These are phyloP conservation scores for Diogma glabrata DNA, from an alignment of 2,888 invertebrate species.

Conservation along the genomic window DNA sequence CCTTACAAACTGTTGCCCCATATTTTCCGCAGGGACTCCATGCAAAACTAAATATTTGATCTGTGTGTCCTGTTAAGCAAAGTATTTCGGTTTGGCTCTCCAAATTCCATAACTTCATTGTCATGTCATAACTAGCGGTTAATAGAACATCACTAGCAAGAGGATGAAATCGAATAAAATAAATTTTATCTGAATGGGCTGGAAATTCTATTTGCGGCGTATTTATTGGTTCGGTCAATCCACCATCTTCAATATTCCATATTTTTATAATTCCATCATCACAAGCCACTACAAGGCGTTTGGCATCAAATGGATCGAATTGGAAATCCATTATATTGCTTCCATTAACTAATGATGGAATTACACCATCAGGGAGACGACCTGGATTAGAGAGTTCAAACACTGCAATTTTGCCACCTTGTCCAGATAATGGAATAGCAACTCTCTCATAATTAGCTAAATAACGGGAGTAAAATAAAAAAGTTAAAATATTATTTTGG, in stretches of 20 bases:
- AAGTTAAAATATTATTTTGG: slow-evolving; percentile 2
- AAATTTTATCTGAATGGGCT: slow-evolving; percentile 84
- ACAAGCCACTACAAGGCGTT: slow-evolving; percentile 72
- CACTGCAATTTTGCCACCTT: slow-evolving; percentile 82
- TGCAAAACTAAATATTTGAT: slow-evolving; percentile 82
- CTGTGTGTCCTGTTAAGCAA: slow-evolving; percentile 61
- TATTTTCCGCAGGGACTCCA: slow-evolving; percentile 88
- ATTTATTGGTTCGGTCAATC: slow-evolving; percentile 68
- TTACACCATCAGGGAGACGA: slow-evolving; percentile 66
- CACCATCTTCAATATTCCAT: slow-evolving; percentile 65
- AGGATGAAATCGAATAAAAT: slow-evolving; percentile 84
- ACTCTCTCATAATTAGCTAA: slow-evolving; percentile 75
- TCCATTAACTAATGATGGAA: slow-evolving; percentile 81
- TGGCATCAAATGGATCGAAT: slow-evolving; percentile 85
- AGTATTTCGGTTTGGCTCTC: slow-evolving; percentile 49
- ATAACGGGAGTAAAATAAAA: slow-evolving; percentile 15
- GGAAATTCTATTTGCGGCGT: slow-evolving; percentile 54
- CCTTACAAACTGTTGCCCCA: slow-evolving; percentile 81
- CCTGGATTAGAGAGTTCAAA: slow-evolving; percentile 69
- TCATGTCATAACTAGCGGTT: slow-evolving; percentile 83
- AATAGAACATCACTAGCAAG: slow-evolving; percentile 74
- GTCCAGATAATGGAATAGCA: slow-evolving; percentile 81
- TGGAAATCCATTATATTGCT: slow-evolving; percentile 83
- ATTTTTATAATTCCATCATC: slow-evolving; percentile 76
- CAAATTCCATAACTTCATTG: slow-evolving; percentile 80